Base-by-base conservation (phyloP, 2,888 invertebrate genomes). In the Orthonevra nobilis region DNA sequence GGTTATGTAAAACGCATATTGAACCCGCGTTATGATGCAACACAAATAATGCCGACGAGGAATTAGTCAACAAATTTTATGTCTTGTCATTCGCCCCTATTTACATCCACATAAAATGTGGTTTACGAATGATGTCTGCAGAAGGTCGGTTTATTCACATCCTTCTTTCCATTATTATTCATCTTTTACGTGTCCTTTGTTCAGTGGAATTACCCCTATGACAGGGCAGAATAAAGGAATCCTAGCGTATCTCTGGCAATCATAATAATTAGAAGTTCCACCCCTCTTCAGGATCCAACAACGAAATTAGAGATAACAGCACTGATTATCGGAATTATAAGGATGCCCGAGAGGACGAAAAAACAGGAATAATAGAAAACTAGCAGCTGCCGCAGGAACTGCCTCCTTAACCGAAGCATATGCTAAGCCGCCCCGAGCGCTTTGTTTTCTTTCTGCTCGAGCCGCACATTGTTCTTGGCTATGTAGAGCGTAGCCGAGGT, bases 261-360 rank as follows among this genome's bases (percentile, higher is more conserved):
- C 19, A 36, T 26, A 72, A 66, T 73, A 66, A 73, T 61, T 61
- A 61, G 48, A 61, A 44, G n/a, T 42, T 61, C 36, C 73, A 79
- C 42, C 73, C 79, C 73, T 56, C 54, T 14, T 7, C 10, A n/a
- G 30, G 56, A 63, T 40, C 75, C 23, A 32, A 64, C 40, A 40
- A 70, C 46, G 20, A 68, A 68, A 73, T 68, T 54, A 61, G 56
- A 79, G 79, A 79, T 73, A 79, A 79, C 77, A 68, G 48, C 54
- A 56, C 23, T 68, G 73, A 79, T 79, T 79, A 73, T 68, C 73
- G 46, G 52, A 70, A 64, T 63, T 69, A 75, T 69, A 61, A 64
- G 63, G 70, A 66, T 70, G 50, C 34, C 58, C 36, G 10, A 12
- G 38, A 60, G n/a, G 6, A 42, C 17, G 52, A 52, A 56, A 48